Conservation (phyloP, 2,888 invertebrate genomes). For the Drosophila cognata region DNA sequence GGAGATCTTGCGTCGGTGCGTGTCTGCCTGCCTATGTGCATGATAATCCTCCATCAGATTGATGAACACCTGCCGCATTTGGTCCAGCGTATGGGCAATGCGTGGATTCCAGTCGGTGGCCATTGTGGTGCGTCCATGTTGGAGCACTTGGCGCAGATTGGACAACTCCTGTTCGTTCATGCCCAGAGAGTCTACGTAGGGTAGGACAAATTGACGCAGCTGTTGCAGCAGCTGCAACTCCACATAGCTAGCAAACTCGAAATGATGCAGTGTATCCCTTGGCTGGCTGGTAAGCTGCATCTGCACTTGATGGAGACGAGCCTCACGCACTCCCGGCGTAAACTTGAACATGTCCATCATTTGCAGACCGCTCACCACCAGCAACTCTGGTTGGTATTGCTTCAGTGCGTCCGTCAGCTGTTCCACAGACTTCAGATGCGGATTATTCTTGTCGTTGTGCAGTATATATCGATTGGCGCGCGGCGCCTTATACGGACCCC, state of each 20-base stretch:
- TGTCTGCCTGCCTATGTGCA: slow-evolving; percentile 41
- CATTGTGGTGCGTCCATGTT: slow-evolving; percentile 89
- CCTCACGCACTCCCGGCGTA: slow-evolving; percentile 87
- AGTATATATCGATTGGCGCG: slow-evolving; percentile 94
- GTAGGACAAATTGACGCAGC: slow-evolving; percentile 89
- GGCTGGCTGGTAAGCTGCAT: slow-evolving; percentile 88
- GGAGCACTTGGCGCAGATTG: slow-evolving; percentile 90
- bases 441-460: slow-evolving; percentile 93
- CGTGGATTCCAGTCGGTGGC: slow-evolving; percentile 92
- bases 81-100: slow-evolving; percentile 91
- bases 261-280: slow-evolving; percentile 89
- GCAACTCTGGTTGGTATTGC: slow-evolving; percentile 89
- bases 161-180: slow-evolving; percentile 96
- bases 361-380: slow-evolving; percentile 93
- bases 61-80: slow-evolving; percentile 90
- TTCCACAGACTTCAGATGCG: slow-evolving; percentile 90
- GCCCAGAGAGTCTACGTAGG: slow-evolving; percentile 92
- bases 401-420: slow-evolving; percentile 88
- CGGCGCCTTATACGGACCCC: slow-evolving; percentile 90
- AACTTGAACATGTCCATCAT: slow-evolving; percentile 92
- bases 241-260: slow-evolving; percentile 94
- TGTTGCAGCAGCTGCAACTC: slow-evolving; percentile 89
- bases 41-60: slow-evolving; percentile 71
- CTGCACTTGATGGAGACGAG: slow-evolving; percentile 88
- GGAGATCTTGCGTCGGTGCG: slow-evolving; percentile 87